Conservation (phyloP, 2,888 invertebrate species). For the Eustalomyia histrio region DNA sequence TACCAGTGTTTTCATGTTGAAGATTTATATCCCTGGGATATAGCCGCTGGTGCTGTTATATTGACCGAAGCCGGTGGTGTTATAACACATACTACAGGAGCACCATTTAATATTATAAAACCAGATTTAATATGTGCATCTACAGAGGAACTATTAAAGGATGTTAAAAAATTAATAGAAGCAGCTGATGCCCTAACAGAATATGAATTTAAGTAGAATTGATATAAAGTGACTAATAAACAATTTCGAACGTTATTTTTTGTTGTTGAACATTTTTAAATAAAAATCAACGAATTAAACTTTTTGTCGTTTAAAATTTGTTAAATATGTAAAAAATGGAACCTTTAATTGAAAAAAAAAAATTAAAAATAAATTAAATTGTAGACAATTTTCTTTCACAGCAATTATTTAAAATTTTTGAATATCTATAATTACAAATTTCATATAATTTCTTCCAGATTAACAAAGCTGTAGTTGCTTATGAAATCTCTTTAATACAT, state of each 20-base stretch:
- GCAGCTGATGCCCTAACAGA: conserved; percentile 80
- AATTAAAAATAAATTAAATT: too few species aligned
- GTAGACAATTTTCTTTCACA: too few species aligned
- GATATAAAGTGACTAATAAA: too few species aligned
- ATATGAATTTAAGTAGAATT: conserved; percentile 72
- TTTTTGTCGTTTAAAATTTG: too few species aligned
- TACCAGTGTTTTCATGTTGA: conserved; percentile 86
- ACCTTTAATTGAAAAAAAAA: too few species aligned
- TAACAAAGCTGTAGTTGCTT: conserved; percentile 75
- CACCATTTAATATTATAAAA: conserved; percentile 81
- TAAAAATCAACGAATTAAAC: too few species aligned
- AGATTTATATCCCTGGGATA: conserved; percentile 88
- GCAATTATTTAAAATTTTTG: not conserved
- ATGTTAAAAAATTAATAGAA: conserved; percentile 80
- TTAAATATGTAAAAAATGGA: too few species aligned
- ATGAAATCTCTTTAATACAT: conserved; percentile 78
- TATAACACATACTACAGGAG: conserved; percentile 83
- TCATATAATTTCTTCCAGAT: conserved; percentile 71
- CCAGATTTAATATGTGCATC: conserved; percentile 81
- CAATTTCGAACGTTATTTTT: too few species aligned
- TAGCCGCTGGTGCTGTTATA: conserved; percentile 86
- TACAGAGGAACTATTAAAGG: conserved; percentile 79
- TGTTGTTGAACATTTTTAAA: too few species aligned
- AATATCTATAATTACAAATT: not conserved
- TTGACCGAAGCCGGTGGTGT: conserved; percentile 88